Conservation (phyloP, 2,113 vertebrate species). For the Brachyhypopomus occidentalis region DNA sequence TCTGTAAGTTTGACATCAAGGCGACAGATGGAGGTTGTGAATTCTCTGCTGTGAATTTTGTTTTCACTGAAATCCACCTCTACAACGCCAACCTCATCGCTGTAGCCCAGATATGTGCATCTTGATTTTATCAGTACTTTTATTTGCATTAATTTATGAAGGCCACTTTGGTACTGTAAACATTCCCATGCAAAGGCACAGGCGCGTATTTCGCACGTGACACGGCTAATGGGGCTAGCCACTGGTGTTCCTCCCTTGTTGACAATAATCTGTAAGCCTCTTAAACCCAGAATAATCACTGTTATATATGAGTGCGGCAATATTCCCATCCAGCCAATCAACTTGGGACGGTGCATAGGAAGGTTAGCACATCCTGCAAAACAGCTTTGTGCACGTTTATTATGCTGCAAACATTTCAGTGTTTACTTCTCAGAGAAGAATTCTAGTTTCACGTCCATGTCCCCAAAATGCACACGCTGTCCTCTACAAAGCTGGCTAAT, state of each 20-base stretch:
- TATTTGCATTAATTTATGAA: neutral
- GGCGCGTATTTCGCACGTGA: neutral
- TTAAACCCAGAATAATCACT: neutral
- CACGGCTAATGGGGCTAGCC: neutral
- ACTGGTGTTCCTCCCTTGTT: neutral
- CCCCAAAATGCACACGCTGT: neutral
- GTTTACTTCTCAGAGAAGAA: neutral
- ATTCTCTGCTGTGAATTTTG: neutral
- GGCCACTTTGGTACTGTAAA: neutral
- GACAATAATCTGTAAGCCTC: neutral
- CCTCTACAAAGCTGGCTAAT: neutral
- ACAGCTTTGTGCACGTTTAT: neutral
- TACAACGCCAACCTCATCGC: neutral
- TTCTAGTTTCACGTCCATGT: neutral
- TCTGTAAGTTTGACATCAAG: neutral
- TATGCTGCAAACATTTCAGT: neutral
- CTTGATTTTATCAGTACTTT: neutral
- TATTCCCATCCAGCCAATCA: neutral
- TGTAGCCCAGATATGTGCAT: neutral
- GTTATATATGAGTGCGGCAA: neutral
- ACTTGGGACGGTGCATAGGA: neutral
- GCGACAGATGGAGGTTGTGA: too few species aligned
- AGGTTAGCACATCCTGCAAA: neutral
- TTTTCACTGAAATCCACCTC: neutral
- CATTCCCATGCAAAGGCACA: slow-evolving; percentile 13